These are phyloP conservation scores for Plutella xylostella DNA, from an alignment of 2,888 invertebrate genomes.

Conservation along the genomic window DNA sequence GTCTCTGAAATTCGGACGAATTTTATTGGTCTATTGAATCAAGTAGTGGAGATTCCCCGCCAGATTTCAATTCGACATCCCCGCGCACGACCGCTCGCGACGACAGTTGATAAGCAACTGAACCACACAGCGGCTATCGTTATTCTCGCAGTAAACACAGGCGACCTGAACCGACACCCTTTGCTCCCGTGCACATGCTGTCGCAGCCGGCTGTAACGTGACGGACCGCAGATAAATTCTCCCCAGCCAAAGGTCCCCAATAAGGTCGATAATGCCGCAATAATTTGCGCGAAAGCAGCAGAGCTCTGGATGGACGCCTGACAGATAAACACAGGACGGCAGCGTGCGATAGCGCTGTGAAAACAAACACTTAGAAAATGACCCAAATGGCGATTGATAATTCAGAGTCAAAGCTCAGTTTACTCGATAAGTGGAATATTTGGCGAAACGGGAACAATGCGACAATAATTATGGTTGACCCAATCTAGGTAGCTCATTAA, in stretches of 20 bases:
- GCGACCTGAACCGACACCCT: constrained; percentile 1
- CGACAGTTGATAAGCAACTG: neutral
- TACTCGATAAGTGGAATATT: neutral
- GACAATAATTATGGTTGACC: neutral
- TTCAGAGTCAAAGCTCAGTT: neutral
- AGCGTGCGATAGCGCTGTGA: too few relatives aligned
- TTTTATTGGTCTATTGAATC: neutral
- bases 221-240: too few relatives aligned
- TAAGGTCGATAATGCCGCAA: too few relatives aligned
- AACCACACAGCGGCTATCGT: neutral
- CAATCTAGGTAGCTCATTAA: neutral
- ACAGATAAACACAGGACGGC: too few relatives aligned
- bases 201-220: too few relatives aligned
- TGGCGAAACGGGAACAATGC: neutral
- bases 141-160: constrained; percentile 1
- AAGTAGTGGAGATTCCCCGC: neutral
- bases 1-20: neutral
- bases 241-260: too few relatives aligned
- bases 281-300: too few relatives aligned
- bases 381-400: neutral
- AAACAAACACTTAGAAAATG: too few relatives aligned
- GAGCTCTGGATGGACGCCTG: too few relatives aligned
- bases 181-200: neutral
- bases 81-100: neutral
- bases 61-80: neutral